These are phyloP conservation scores for Clinocottus analis DNA, from an alignment of 2,113 vertebrate species.

Conservation along the genomic window DNA sequence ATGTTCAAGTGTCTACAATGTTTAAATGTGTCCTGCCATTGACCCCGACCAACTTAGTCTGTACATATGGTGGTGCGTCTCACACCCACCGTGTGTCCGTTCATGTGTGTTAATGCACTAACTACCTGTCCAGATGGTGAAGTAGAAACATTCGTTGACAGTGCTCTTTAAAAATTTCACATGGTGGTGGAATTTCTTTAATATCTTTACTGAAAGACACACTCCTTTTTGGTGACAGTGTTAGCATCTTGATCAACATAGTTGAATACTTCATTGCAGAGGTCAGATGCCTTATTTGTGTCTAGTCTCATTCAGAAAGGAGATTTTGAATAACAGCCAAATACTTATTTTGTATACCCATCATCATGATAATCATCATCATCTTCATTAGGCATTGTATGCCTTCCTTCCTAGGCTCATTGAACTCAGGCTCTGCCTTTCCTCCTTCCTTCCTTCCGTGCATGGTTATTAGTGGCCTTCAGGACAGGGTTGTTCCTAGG, in stretches of 20 bases:
- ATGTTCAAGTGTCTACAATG: constrained; percentile 43
- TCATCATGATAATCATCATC: constrained; percentile 26
- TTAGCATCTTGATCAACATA: not conserved
- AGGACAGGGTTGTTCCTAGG: constrained; percentile 58
- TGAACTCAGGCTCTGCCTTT: constrained; percentile 35
- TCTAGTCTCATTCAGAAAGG: not conserved
- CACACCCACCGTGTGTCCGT: constrained; percentile 52
- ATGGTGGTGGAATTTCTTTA: constrained; percentile 20
- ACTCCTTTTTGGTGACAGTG: not conserved
- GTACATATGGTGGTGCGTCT: constrained; percentile 68
- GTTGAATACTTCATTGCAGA: not conserved
- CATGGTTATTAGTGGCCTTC: constrained; percentile 53
- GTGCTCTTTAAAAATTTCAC: constrained; percentile 43
- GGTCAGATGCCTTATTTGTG: constrained; percentile 15
- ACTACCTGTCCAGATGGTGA: constrained; percentile 76
- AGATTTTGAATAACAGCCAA: constrained; percentile 4
- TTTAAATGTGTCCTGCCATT: constrained; percentile 59
- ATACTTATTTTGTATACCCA: not conserved
- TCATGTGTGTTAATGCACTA: constrained; percentile 59
- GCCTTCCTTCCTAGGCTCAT: constrained; percentile 6
- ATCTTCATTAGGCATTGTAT: constrained; percentile 1
- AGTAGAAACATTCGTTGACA: constrained; percentile 57
- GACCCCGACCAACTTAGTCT: constrained; percentile 53
- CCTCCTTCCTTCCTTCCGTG: constrained; percentile 36
- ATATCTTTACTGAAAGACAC: constrained; percentile 1